Evolutionary conservation across 2,113 vertebrate genomes (phyloP).

Genomic region (Holacanthus passer): DNA sequence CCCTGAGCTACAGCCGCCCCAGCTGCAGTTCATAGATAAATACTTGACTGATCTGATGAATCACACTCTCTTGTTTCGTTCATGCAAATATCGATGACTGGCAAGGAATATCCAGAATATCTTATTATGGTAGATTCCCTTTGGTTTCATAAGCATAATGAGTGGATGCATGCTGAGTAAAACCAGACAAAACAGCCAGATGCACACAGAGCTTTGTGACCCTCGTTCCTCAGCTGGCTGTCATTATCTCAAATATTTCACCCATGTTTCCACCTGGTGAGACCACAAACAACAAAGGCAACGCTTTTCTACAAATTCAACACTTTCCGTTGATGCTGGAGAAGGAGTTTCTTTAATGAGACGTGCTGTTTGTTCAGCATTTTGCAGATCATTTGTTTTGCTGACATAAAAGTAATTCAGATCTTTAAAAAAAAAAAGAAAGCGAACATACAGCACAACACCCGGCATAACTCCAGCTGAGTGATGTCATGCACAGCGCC

Average conservation of each 20-base stretch:
- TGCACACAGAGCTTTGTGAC: constrained; percentile 24
- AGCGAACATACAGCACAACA: constrained; percentile 8
- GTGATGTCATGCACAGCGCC: constrained; percentile 25
- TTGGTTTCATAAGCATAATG: not conserved
- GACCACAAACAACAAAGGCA: constrained; percentile 61
- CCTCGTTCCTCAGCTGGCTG: constrained; percentile 67
- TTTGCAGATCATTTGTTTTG: constrained; percentile 1
- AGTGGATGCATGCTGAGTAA: constrained; percentile 22
- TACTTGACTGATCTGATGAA: not conserved
- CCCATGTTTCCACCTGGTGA: constrained; percentile 62
- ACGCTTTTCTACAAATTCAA: constrained; percentile 21
- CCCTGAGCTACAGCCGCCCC: too few species aligned
- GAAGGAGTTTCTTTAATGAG: constrained; percentile 1
- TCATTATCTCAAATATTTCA: constrained; percentile 67
- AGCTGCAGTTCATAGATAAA: not conserved
- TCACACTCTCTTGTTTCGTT: not conserved
- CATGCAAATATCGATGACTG: not conserved
- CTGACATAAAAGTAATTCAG: not conserved
- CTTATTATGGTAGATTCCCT: not conserved
- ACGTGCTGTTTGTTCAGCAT: not conserved
- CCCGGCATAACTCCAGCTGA: constrained; percentile 27
- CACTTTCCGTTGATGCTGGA: constrained; percentile 42
- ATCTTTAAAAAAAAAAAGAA: not conserved
- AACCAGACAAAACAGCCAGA: constrained; percentile 16
- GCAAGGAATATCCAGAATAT: not conserved